Conservation (phyloP, 2,113 vertebrate genomes). For the Apteryx mantelli region DNA sequence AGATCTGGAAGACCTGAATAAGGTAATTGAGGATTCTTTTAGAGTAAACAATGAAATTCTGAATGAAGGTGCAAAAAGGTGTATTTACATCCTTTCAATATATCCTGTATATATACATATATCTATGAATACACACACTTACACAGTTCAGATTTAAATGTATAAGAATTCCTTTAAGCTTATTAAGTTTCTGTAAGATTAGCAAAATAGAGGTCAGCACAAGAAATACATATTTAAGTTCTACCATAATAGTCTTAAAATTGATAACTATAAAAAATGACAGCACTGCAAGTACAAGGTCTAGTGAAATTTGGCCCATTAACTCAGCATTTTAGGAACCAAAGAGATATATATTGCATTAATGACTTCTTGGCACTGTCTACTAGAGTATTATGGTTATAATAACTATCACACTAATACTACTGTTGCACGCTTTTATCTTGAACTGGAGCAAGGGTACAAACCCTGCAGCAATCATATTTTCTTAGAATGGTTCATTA, state of each 20-base stretch:
- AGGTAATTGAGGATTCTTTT: neutral
- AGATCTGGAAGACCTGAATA: neutral
- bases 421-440: conserved; percentile 57
- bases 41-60: neutral
- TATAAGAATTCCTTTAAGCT: neutral
- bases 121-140: neutral
- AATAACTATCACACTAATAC: conserved; percentile 72
- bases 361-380: conserved; percentile 76
- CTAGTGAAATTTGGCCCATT: conserved; percentile 69
- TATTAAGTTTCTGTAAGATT: neutral
- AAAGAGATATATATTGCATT: conserved; percentile 65
- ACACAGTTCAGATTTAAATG: neutral
- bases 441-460: conserved; percentile 49
- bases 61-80: neutral
- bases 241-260: neutral
- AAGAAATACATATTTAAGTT: conserved; percentile 15
- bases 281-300: neutral
- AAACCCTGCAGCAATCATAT: conserved; percentile 44
- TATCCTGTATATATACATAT: neutral
- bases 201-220: neutral
- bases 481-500: conserved; percentile 61
- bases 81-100: neutral
- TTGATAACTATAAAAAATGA: conserved; percentile 19
- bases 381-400: conserved; percentile 61
- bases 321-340: conserved; percentile 63